These are phyloP conservation scores for Aricia agestis DNA, from an alignment of 1,140 invertebrate species.

Conservation along the genomic window DNA sequence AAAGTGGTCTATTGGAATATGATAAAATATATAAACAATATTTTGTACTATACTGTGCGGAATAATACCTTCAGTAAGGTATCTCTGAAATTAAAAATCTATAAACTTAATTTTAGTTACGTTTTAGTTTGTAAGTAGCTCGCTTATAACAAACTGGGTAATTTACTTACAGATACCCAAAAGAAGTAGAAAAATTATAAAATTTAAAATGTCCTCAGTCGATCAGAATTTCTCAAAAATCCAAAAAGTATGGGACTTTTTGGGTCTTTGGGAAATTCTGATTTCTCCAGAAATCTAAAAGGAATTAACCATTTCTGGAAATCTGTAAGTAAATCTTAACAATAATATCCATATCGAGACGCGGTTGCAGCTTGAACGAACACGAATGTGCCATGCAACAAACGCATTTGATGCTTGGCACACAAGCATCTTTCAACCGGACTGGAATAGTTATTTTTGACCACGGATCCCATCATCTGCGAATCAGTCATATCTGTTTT, in stretches of 20 bases:
- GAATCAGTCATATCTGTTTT: not conserved
- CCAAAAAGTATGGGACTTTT: not conserved
- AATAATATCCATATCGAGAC: conserved; percentile 35
- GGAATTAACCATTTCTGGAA: not conserved
- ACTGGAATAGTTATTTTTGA: not conserved
- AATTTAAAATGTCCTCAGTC: not conserved
- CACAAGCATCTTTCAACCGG: conserved; percentile 24
- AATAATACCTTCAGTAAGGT: conserved; percentile 35
- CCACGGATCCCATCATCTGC: not conserved
- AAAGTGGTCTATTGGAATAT: conserved; percentile 53
- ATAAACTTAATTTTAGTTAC: conserved; percentile 30
- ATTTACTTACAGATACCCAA: conserved; percentile 12
- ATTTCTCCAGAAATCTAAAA: not conserved
- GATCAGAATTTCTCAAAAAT: too few species aligned
- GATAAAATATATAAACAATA: conserved; percentile 46
- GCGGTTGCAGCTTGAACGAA: conserved; percentile 16
- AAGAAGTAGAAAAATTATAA: not conserved
- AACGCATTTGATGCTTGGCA: conserved; percentile 43
- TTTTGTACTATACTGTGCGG: conserved; percentile 68
- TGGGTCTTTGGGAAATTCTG: not conserved
- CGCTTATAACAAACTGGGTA: conserved; percentile 18
- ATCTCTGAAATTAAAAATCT: conserved; percentile 38
- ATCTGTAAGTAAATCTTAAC: conserved; percentile 32
- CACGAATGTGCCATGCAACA: conserved; percentile 6
- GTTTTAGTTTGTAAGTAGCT: conserved; percentile 53